Conservation (phyloP, 2,888 invertebrate genomes). For the Parnassius orleans region DNA sequence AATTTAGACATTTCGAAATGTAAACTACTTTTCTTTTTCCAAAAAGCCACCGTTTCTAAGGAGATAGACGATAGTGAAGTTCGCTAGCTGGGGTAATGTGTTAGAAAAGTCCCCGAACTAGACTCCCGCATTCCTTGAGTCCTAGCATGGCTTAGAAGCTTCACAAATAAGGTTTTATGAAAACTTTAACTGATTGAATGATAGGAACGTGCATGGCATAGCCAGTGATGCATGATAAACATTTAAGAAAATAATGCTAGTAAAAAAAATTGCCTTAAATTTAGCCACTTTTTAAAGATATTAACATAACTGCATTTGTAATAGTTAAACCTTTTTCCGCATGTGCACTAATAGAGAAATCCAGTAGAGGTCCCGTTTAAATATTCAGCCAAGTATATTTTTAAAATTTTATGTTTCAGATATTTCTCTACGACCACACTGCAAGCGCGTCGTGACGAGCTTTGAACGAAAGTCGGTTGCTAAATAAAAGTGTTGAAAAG, state of each 20-base stretch:
- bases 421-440: constrained; percentile 34
- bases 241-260: background rate
- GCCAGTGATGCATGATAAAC: constrained; percentile 28
- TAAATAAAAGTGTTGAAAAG: background rate
- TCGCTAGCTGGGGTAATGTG: constrained; percentile 42
- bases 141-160: constrained; percentile 14
- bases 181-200: background rate
- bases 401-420: constrained; percentile 31
- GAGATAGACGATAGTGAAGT: constrained; percentile 43
- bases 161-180: background rate
- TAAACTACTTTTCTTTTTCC: constrained; percentile 48
- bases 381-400: background rate
- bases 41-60: constrained; percentile 71
- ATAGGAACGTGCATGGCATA: constrained; percentile 1
- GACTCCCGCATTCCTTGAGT: constrained; percentile 6
- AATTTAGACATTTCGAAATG: background rate
- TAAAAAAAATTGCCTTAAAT: background rate
- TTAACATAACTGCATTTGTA: too few species aligned
- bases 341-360: constrained; percentile 22
- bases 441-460: constrained; percentile 33
- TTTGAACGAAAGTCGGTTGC: constrained; percentile 22
- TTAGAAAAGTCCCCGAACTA: constrained; percentile 19
- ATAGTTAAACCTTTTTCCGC: constrained; percentile 22
- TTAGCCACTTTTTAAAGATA: too few species aligned
- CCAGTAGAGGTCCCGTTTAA: background rate